Evolutionary conservation across 2,888 invertebrate species (phyloP), one percentile per base, ranked within the genome.

Genomic region (Spisula subtruncata): DNA sequence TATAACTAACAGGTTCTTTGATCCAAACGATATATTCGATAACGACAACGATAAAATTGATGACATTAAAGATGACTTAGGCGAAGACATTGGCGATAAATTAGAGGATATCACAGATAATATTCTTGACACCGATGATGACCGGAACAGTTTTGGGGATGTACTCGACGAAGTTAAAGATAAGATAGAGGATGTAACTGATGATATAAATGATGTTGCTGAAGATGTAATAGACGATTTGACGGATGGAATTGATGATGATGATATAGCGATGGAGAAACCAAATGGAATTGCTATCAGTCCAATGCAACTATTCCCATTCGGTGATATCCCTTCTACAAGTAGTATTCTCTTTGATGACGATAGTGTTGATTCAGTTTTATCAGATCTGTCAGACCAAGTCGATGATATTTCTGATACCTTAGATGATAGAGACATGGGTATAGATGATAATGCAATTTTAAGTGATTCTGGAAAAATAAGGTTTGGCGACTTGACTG

Each of bases 151-250:
- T n/a, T 46, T 79, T 25, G 48, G 32, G 0, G 60, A 83, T 41
- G 87, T 82, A 66, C n/a, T 41, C 48, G 66, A 56, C 16, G 84
- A 86, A 51, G 71, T 84, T 48, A 14, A 0, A 5, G 85, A 85
- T 51, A 71, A 48, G 0, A 14, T 79, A 14, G 54, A 75, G 46
- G 85, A 79, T 10, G 20, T 56, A n/a, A 35, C 56, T 79, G 85
- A 75, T 79, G 54, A 18, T 20, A 14, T 51, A n/a, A 25, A 8
- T 20, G 81, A 81, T 81, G 25, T 12, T 48, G 81, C 56, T 5
- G 56, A 51, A 81, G 81, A 81, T n/a, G 81, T 46, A 48, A 0
- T 81, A n/a, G 81, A 81, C 1, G 48, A 81, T 46, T 10, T 81
- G 0, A 18, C 56, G 6, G 82, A 82, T 25, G 20, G 35, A 29